These are phyloP conservation scores for Florisuga fusca DNA, from an alignment of 2,797 vertebrate genomes.

Conservation along the genomic window DNA sequence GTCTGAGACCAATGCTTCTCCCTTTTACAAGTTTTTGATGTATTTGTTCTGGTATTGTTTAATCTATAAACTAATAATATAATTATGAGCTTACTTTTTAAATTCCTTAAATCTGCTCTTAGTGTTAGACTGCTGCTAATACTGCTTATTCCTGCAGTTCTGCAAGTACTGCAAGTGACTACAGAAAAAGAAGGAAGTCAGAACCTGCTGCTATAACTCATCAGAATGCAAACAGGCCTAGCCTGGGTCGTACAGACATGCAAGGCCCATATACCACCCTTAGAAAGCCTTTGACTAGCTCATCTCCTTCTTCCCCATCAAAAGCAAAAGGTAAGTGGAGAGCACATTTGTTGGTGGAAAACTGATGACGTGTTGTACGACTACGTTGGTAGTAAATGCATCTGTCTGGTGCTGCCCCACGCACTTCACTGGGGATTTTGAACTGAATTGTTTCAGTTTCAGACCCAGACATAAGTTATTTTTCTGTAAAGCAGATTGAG, in stretches of 20 bases:
- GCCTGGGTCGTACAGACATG: slow-evolving; percentile 79
- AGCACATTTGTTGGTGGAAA: background rate
- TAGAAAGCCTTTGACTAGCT: slow-evolving; percentile 87
- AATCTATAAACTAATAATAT: background rate
- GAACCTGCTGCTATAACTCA: slow-evolving; percentile 89
- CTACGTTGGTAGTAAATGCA: background rate
- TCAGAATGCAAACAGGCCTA: slow-evolving; percentile 76
- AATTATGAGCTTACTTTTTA: background rate
- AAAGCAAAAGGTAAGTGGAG: slow-evolving; percentile 90
- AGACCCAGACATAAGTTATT: background rate
- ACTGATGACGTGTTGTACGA: background rate
- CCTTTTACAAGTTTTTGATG: accelerated
- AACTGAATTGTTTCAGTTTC: background rate
- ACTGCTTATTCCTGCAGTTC: slow-evolving; percentile 55
- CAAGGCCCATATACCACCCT: slow-evolving; percentile 82
- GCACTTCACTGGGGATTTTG: background rate
- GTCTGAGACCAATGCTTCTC: background rate
- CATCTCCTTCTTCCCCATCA: slow-evolving; percentile 94
- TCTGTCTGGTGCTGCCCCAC: background rate
- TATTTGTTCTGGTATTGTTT: background rate
- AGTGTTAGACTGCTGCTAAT: background rate
- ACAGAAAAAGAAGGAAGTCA: slow-evolving; percentile 95
- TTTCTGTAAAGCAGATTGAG: background rate
- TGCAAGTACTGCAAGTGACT: slow-evolving; percentile 90
- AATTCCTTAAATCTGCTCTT: background rate